Evolutionary conservation across 2,888 invertebrate species (phyloP), one percentile per base, ranked within the genome.

Genomic region (Acleris emargana): DNA sequence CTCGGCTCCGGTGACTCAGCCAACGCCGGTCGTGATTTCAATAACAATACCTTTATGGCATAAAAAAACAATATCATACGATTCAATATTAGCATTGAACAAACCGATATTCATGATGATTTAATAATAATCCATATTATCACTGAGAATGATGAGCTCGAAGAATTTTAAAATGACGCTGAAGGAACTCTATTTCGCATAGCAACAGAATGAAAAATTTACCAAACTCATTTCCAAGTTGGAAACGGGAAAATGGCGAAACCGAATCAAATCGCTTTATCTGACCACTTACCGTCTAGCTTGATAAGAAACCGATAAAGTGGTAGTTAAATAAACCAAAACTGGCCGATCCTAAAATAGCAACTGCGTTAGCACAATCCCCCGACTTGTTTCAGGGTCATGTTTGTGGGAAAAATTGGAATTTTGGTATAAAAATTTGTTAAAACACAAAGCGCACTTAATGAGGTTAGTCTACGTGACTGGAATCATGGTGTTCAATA

Each of bases 1-100:
- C 84, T 69, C 53, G 69, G 88, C 90, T 90, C 90, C 89, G 89
- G 76, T 88, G 89, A 89, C 71, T 89, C 88, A 87, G 73, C 38
- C n/a, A 4, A n/a, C 13, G 25, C n/a, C 54, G 32, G 20, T 28
- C 32, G 32, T 58, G 54, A 54, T 38, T 54, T 22, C 54, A 7
- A 54, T 38, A 57, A 64, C 58, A 64, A 64, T 58, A 64, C 49
- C 54, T 43, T 45, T 25, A 51, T 25, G 17, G 16, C 59, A 38
- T 59, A 64, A 64, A 45, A 38, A 55, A 62, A 64, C 64, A 60
- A 16, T 17, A 47, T 42, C 61, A 61, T 61, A 62, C 50, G 43
- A 50, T 66, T 67, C 54, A 38, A 51, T 63, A 54, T 45, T 45
- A 17, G 38, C 22, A 53, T 45, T 45, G n/a, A 45, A 17, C 16